Evolutionary conservation across 1,140 invertebrate species (phyloP), one percentile per base, ranked within the genome.

Genomic region (Drosophila pallidifrons): DNA sequence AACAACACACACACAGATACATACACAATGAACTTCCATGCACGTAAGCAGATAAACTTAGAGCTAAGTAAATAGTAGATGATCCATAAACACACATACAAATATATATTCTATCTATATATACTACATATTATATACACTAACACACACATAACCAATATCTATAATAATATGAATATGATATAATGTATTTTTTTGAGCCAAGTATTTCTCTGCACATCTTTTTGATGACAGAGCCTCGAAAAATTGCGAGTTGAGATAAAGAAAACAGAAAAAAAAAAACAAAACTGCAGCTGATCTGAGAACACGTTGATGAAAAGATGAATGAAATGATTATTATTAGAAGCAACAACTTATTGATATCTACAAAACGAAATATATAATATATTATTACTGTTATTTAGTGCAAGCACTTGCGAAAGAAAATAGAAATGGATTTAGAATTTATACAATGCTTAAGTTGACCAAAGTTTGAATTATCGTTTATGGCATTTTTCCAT

Each of bases 371-470:
- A 38, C 11, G 1, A 38, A 11, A 38, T 38, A 38, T 38, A 6
- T 32, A 7, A 52, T 52, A 13, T 32, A 82, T 72, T 74, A 81
- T 74, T 76, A 82, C 69, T 88, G 82, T 86, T 86, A 86, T 82
- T 79, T 86, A 86, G 80, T 86, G 77, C 4, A 57, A 35, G 28
- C 30, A 45, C 41, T 43, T n/a, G 47, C 11, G 15, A 15, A 52
- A 49, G 28, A 20, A 68, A 25, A 4, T 3, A 25, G 3, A 25
- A 25, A 25, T 25, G 16, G 16, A 78, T 75, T 68, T 86, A 88
- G 82, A 87, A 87, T 87, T 88, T 86, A 86, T 87, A 88, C 77
- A 79, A 70, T 80, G 85, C 73, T 77, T 89, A 88, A 88, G 85
- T 70, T 70, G 82, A 88, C 83, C 83, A 88, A 88, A 88, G 83